Percentiles rank a stretch among this genome's conserved stretches.
Evolutionary conservation across 2,797 vertebrate genomes (phyloP).

Genomic region (Acrocephalus scirpaceus): DNA sequence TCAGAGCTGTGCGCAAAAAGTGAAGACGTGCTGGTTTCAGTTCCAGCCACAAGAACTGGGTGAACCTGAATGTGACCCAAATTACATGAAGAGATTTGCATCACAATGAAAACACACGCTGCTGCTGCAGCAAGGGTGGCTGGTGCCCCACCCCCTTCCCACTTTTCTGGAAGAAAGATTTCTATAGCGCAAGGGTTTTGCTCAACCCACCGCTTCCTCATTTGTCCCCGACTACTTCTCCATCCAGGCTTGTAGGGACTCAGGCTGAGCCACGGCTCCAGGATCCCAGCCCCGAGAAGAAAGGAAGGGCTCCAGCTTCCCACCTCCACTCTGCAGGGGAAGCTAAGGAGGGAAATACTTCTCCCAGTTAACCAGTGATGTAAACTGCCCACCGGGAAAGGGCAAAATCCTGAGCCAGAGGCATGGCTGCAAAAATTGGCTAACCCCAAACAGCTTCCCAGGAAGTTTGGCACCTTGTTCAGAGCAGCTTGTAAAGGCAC

Average conservation of each 20-base stretch:
- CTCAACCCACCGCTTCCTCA: constrained; percentile 18
- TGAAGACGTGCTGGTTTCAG: constrained; percentile 56
- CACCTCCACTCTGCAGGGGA: background rate
- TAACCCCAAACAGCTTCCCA: background rate
- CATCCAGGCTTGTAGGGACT: background rate
- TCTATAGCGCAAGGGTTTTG: background rate
- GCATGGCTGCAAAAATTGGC: background rate
- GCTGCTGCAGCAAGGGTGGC: background rate
- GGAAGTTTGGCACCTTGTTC: background rate
- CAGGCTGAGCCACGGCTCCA: background rate
- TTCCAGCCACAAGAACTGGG: constrained; percentile 40
- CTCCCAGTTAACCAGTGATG: background rate
- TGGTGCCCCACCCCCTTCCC: background rate
- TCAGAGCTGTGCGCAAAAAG: constrained; percentile 24
- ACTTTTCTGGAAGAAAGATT: constrained; percentile 22
- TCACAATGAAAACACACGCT: constrained; percentile 45
- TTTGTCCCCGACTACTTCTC: background rate
- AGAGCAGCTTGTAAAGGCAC: constrained; percentile 12
- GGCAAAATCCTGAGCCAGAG: background rate
- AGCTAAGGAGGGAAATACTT: background rate
- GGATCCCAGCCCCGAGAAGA: background rate
- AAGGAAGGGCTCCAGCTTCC: background rate
- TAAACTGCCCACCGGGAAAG: background rate
- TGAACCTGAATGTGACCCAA: constrained; percentile 58
- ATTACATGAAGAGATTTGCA: constrained; percentile 48